A percentile compares a stretch with the other conserved stretches of the same genome.
These are phyloP conservation scores for Iguana delicatissima DNA, from an alignment of 2,797 vertebrate species.

Conservation along the genomic window DNA sequence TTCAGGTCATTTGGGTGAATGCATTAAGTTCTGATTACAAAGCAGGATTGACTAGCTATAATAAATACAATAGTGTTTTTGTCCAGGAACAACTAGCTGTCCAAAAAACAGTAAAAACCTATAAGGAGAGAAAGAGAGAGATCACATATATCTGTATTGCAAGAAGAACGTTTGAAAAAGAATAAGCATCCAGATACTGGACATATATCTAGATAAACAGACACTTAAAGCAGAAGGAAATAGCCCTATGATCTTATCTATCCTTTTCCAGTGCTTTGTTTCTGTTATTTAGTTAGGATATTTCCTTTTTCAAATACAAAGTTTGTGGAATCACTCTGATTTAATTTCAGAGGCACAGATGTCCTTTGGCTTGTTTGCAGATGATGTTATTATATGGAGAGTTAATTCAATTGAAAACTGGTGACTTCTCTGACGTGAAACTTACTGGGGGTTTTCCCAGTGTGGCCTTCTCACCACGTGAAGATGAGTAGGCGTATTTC, in stretches of 20 bases:
- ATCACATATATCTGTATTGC: slow-evolving; percentile 15
- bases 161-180: background rate
- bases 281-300: slow-evolving; percentile 6
- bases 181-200: rapidly evolving
- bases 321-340: slow-evolving; percentile 43
- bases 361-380: rapidly evolving
- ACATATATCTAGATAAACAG: background rate
- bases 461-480: background rate
- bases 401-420: slow-evolving; percentile 27
- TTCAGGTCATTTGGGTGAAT: slow-evolving; percentile 62
- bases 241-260: background rate
- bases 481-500: background rate
- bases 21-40: slow-evolving; percentile 73
- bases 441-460: no score
- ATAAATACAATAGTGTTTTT: slow-evolving; percentile 52
- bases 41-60: slow-evolving; percentile 52
- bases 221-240: rapidly evolving
- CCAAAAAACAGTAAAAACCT: slow-evolving; percentile 76
- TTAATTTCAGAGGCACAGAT: rapidly evolving
- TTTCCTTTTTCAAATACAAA: background rate
- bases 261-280: slow-evolving; percentile 6
- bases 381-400: slow-evolving; percentile 11
- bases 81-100: slow-evolving; percentile 52
- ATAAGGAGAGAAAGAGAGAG: background rate
- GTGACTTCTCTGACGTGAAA: background rate